A percentile compares a stretch with the other conserved stretches of the same genome.
Evolutionary conservation across 2,888 invertebrate species (phyloP).

Genomic region (Ectemnius cavifrons): DNA sequence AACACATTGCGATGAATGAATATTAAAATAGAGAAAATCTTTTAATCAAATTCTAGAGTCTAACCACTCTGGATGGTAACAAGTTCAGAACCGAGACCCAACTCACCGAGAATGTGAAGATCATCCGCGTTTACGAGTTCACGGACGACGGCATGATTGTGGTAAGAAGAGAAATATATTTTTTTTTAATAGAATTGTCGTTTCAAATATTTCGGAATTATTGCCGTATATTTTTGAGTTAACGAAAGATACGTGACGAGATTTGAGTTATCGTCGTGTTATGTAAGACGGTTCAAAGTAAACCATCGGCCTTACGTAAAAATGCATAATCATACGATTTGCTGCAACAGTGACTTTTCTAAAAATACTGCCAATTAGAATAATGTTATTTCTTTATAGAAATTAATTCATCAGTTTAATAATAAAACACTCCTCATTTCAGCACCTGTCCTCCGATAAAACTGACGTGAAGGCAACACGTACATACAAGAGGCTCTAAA

Average conservation of each 20-base stretch:
- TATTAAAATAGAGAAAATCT: conserved; percentile 1
- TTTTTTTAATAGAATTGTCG: background rate
- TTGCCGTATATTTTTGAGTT: too few relatives aligned
- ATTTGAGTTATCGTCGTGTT: too few relatives aligned
- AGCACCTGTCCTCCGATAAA: conserved; percentile 66
- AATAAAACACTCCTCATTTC: conserved; percentile 24
- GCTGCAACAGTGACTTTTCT: too few relatives aligned
- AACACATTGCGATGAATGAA: too few relatives aligned
- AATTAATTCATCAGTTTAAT: background rate
- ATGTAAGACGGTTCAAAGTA: too few relatives aligned
- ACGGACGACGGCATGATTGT: conserved; percentile 70
- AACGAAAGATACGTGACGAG: too few relatives aligned
- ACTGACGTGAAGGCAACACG: conserved; percentile 65
- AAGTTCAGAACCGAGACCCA: conserved; percentile 69
- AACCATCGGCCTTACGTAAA: too few relatives aligned
- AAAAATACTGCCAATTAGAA: background rate
- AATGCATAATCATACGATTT: too few relatives aligned
- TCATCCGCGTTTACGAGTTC: conserved; percentile 72
- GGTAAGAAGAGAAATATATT: conserved; percentile 61
- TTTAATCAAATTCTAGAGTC: conserved; percentile 41
- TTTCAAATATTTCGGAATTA: background rate
- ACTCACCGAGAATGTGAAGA: conserved; percentile 59
- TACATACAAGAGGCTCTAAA: conserved; percentile 70
- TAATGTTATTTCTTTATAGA: background rate
- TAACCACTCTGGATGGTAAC: conserved; percentile 68